A percentile compares a stretch with the other conserved stretches of the same genome.
phyloP scores from a whole-genome alignment of 2,888 invertebrate genomes.

The Hylaea fasciaria region DNA sequence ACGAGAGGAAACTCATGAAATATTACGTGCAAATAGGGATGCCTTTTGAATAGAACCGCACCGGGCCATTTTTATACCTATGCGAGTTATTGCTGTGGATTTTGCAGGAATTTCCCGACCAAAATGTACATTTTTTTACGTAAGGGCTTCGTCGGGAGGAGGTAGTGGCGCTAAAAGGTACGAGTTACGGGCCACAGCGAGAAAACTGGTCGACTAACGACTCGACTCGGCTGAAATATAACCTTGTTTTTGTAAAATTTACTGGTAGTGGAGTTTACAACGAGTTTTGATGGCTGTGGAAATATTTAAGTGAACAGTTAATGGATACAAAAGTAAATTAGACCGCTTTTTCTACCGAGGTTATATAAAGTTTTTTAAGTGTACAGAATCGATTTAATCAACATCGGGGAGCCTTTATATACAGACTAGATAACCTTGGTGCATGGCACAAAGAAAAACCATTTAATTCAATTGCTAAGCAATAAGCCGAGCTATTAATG shows the following conservation, averaged over 20 bases:
- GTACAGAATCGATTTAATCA: slow-evolving; percentile 22
- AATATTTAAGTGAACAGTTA: too few species aligned
- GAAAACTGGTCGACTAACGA: slow-evolving; percentile 28
- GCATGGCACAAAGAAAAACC: slow-evolving; percentile 22
- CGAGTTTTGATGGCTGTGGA: background rate
- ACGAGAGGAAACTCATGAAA: slow-evolving; percentile 29
- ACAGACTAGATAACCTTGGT: slow-evolving; percentile 10
- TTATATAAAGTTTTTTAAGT: background rate
- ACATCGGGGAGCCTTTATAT: slow-evolving; percentile 17
- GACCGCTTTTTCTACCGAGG: background rate
- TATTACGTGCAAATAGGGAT: slow-evolving; percentile 37
- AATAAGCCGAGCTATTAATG: slow-evolving; percentile 6
- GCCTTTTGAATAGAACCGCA: slow-evolving; percentile 18
- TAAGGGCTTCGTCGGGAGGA: slow-evolving; percentile 12
- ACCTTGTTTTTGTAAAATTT: slow-evolving; percentile 15
- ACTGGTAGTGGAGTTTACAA: slow-evolving; percentile 1
- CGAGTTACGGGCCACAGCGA: slow-evolving; percentile 11
- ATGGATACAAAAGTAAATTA: background rate
- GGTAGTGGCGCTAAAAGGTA: slow-evolving; percentile 12
- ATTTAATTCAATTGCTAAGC: slow-evolving; percentile 22
- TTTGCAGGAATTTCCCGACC: slow-evolving; percentile 7
- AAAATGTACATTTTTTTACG: slow-evolving; percentile 19
- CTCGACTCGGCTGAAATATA: slow-evolving; percentile 20
- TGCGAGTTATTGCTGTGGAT: slow-evolving; percentile 17
- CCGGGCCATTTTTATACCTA: slow-evolving; percentile 6